A percentile compares a stretch with the other conserved stretches of the same genome.
phyloP scores from a whole-genome alignment of 2,797 vertebrate species.

The Falco naumanni region DNA sequence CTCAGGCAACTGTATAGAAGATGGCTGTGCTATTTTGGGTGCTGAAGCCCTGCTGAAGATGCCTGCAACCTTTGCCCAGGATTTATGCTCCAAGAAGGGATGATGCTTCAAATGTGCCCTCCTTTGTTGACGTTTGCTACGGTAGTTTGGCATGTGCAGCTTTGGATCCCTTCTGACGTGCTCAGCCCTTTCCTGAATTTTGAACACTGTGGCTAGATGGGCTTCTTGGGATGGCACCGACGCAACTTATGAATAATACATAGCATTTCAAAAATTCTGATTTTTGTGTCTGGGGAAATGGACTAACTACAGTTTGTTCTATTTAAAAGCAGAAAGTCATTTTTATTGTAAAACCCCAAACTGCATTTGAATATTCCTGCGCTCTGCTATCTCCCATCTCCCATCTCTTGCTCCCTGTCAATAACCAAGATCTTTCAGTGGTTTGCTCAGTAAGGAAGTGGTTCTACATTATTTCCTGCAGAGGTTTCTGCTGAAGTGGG shows the following conservation, averaged over 20 bases:
- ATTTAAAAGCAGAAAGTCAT: constrained; percentile 36
- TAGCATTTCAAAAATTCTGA: background rate
- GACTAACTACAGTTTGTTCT: constrained; percentile 21
- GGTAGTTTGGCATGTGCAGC: background rate
- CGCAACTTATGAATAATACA: constrained; percentile 3
- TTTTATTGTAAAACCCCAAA: constrained; percentile 47
- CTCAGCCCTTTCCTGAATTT: background rate
- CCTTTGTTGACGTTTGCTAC: background rate
- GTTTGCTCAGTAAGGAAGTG: background rate
- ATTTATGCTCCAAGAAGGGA: background rate
- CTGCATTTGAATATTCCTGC: background rate
- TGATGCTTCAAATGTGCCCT: background rate
- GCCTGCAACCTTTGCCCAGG: background rate
- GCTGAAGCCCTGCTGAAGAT: background rate
- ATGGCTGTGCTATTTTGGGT: background rate
- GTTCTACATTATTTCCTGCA: constrained; percentile 1
- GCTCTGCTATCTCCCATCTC: background rate
- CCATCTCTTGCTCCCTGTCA: background rate
- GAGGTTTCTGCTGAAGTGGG: constrained; percentile 26
- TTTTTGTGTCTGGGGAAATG: constrained; percentile 14
- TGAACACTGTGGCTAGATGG: background rate
- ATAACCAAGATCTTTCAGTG: constrained; percentile 15
- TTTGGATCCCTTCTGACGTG: background rate
- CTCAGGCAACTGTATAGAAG: background rate
- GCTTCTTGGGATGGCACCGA: constrained; percentile 13